These are phyloP conservation scores for Macrocentrus cingulum DNA, from an alignment of 1,140 invertebrate species.

Conservation along the genomic window DNA sequence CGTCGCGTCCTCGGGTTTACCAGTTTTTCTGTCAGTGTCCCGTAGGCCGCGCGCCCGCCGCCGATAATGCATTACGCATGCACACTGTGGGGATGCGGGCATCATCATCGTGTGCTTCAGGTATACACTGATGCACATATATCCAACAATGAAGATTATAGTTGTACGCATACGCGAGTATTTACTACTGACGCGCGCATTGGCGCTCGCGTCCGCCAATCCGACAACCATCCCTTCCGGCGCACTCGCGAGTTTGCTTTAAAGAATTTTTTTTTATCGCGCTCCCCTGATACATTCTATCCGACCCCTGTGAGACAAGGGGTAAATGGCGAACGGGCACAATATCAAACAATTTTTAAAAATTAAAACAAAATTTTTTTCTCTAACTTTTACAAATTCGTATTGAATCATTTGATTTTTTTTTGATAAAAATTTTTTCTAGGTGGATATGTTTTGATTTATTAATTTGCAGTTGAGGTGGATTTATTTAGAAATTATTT, in stretches of 20 bases:
- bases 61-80: constrained; percentile 40
- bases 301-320: not conserved
- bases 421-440: too few species aligned
- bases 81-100: constrained; percentile 24
- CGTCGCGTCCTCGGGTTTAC: constrained; percentile 35
- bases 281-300: too few species aligned
- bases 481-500: too few species aligned
- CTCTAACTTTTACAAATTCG: too few species aligned
- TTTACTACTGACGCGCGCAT: constrained; percentile 40
- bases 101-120: not conserved
- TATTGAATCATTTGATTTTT: too few species aligned
- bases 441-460: too few species aligned
- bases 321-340: not conserved
- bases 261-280: constrained; percentile 41
- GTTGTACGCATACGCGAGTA: constrained; percentile 29
- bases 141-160: not conserved
- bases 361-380: too few species aligned
- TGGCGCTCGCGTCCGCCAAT: constrained; percentile 48
- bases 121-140: constrained; percentile 6
- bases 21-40: constrained; percentile 41
- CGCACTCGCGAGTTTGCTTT: constrained; percentile 40
- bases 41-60: constrained; percentile 18
- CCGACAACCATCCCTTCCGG: constrained; percentile 44
- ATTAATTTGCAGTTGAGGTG: too few species aligned
- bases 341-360: not conserved